These are phyloP conservation scores for Pogonophryne albipinna DNA, from an alignment of 2,797 vertebrate species.

Conservation along the genomic window DNA sequence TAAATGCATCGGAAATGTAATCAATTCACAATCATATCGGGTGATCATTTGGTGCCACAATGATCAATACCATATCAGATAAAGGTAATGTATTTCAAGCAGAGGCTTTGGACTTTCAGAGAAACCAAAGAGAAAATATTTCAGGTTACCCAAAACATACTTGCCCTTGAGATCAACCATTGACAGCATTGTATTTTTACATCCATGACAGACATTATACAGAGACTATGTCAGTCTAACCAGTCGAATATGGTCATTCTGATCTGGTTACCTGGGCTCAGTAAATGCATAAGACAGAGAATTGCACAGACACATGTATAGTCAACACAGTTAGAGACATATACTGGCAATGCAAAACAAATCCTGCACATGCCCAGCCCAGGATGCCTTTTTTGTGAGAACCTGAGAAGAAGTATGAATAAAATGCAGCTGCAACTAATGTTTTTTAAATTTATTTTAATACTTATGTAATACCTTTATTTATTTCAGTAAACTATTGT, in stretches of 20 bases:
- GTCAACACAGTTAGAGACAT: slow-evolving; percentile 10
- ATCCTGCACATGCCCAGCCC: slow-evolving; percentile 42
- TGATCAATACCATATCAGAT: slow-evolving; percentile 53
- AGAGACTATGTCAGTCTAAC: slow-evolving; percentile 13
- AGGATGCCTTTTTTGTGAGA: slow-evolving; percentile 44
- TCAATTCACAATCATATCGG: slow-evolving; percentile 69
- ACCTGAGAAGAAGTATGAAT: slow-evolving; percentile 42
- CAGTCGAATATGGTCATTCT: slow-evolving; percentile 13
- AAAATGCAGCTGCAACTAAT: slow-evolving; percentile 3
- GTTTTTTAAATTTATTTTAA: not conserved
- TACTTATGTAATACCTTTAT: not conserved
- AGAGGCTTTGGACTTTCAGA: slow-evolving; percentile 23
- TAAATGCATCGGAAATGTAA: slow-evolving; percentile 67
- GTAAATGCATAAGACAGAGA: slow-evolving; percentile 41
- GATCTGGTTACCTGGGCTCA: slow-evolving; percentile 40
- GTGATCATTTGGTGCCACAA: slow-evolving; percentile 66
- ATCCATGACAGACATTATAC: slow-evolving; percentile 19
- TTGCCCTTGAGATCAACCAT: slow-evolving; percentile 11
- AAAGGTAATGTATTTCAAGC: slow-evolving; percentile 34
- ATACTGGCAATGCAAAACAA: slow-evolving; percentile 32
- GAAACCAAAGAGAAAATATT: slow-evolving; percentile 21
- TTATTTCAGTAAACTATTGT: slow-evolving; percentile 1
- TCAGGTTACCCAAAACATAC: slow-evolving; percentile 22
- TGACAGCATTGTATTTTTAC: slow-evolving; percentile 10
- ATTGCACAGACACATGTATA: not conserved